phyloP scores from a whole-genome alignment of 2,113 vertebrate genomes.

The Atherinomorus stipes region DNA sequence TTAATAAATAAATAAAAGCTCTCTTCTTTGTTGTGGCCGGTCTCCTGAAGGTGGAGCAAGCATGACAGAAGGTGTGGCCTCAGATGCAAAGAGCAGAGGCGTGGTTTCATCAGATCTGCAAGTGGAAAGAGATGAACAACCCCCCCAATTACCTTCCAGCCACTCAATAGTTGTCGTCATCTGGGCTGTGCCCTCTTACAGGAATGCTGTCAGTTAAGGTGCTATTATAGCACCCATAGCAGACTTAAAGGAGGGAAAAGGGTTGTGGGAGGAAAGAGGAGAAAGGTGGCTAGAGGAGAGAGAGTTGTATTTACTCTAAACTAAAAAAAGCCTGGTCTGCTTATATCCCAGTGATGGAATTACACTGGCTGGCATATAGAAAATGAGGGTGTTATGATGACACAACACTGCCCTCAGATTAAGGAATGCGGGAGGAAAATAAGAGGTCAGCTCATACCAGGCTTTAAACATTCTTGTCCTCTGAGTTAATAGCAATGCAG shows the following conservation, averaged over 20 bases:
- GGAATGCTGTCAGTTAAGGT: constrained; percentile 80
- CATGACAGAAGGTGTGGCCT: constrained; percentile 31
- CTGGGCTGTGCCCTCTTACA: constrained; percentile 65
- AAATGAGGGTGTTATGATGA: constrained; percentile 59
- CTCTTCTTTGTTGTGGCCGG: background rate
- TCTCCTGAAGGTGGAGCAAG: constrained; percentile 27
- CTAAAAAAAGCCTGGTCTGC: constrained; percentile 57
- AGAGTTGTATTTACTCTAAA: constrained; percentile 22
- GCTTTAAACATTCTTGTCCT: constrained; percentile 67
- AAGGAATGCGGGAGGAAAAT: constrained; percentile 69
- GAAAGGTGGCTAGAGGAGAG: constrained; percentile 41
- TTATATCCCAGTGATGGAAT: constrained; percentile 65
- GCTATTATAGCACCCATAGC: constrained; percentile 64
- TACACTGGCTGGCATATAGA: constrained; percentile 61
- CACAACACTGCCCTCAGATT: constrained; percentile 65
- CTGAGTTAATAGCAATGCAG: constrained; percentile 61
- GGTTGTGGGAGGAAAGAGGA: constrained; percentile 3
- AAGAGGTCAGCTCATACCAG: constrained; percentile 67
- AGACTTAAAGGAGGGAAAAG: constrained; percentile 24
- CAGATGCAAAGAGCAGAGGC: constrained; percentile 26
- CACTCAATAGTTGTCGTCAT: constrained; percentile 58
- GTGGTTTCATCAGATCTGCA: constrained; percentile 43
- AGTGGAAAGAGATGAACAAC: constrained; percentile 36
- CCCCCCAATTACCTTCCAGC: constrained; percentile 24
- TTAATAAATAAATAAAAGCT: background rate